Percentiles rank a stretch among this genome's conserved stretches.
phyloP scores from a whole-genome alignment of 2,797 vertebrate genomes.

The Diplodus sargus region DNA sequence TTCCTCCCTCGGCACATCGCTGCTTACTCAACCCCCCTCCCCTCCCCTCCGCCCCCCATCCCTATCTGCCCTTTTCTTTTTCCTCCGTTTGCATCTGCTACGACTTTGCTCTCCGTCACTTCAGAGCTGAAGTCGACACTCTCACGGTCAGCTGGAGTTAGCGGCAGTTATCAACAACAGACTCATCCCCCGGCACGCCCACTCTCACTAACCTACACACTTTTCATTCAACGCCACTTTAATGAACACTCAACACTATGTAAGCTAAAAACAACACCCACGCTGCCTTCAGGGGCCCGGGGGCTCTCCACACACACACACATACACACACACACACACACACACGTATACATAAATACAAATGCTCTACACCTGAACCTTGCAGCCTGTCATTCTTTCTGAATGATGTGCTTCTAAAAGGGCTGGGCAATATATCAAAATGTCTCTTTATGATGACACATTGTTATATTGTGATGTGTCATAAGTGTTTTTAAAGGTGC shows the following conservation, averaged over 20 bases:
- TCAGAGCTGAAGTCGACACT: slow-evolving; percentile 19
- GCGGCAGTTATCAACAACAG: slow-evolving; percentile 36
- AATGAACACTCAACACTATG: slow-evolving; percentile 16
- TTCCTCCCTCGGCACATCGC: slow-evolving; percentile 67
- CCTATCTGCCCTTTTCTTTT: slow-evolving; percentile 40
- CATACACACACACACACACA: not conserved
- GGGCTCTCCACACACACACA: not conserved
- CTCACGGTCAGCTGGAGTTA: slow-evolving; percentile 9
- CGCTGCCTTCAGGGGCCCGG: slow-evolving; percentile 9
- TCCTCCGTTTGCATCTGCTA: slow-evolving; percentile 35
- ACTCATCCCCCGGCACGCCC: not conserved
- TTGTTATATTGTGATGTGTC: too few species aligned
- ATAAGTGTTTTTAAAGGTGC: too few species aligned
- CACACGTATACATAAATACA: not conserved
- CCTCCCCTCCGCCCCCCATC: not conserved
- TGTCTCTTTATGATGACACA: too few species aligned
- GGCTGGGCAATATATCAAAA: too few species aligned
- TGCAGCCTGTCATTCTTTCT: slow-evolving; percentile 1
- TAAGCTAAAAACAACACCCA: slow-evolving; percentile 37
- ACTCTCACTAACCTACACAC: slow-evolving; percentile 39
- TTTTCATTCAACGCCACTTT: slow-evolving; percentile 38
- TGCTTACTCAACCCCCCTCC: slow-evolving; percentile 49
- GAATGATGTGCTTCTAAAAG: not conserved
- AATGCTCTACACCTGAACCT: not conserved
- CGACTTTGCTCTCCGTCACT: slow-evolving; percentile 26